Evolutionary conservation across 2,113 vertebrate species (phyloP).

Genomic region (Pungitius pungitius): DNA sequence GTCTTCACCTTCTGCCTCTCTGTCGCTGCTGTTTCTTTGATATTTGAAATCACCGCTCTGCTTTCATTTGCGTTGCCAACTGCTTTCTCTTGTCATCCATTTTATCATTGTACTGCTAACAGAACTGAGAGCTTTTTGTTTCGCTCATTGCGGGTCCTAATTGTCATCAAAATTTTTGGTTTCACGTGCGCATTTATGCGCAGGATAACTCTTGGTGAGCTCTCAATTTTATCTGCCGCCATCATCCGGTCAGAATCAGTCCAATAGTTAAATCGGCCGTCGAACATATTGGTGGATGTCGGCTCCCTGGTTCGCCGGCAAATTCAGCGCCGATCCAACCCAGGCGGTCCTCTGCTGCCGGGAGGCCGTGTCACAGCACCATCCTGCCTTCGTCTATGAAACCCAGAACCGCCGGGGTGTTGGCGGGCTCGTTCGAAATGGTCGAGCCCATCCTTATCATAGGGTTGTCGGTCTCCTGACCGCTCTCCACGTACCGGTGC

Average conservation of each 20-base stretch:
- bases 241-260: too few relatives aligned
- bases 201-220: not conserved
- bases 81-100: not conserved
- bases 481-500: constrained; percentile 71
- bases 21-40: not conserved
- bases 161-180: not conserved
- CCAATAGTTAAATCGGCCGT: too few relatives aligned
- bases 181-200: not conserved
- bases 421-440: rapidly evolving
- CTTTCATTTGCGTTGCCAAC: not conserved
- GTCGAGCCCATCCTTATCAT: rapidly evolving
- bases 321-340: too few relatives aligned
- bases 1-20: not conserved
- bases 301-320: too few relatives aligned
- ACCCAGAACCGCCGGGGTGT: constrained; percentile 2
- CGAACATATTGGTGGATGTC: too few relatives aligned
- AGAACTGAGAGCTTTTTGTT: too few relatives aligned
- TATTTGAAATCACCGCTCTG: not conserved
- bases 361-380: too few relatives aligned
- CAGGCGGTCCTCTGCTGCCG: too few relatives aligned
- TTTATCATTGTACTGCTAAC: not conserved
- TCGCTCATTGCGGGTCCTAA: not conserved
- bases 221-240: too few relatives aligned
- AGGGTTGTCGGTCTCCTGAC: not conserved
- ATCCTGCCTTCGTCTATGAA: constrained; percentile 68